A percentile compares a stretch with the other conserved stretches of the same genome.
Conservation (phyloP, 2,797 vertebrate species). For the Onychomys arenicola region DNA sequence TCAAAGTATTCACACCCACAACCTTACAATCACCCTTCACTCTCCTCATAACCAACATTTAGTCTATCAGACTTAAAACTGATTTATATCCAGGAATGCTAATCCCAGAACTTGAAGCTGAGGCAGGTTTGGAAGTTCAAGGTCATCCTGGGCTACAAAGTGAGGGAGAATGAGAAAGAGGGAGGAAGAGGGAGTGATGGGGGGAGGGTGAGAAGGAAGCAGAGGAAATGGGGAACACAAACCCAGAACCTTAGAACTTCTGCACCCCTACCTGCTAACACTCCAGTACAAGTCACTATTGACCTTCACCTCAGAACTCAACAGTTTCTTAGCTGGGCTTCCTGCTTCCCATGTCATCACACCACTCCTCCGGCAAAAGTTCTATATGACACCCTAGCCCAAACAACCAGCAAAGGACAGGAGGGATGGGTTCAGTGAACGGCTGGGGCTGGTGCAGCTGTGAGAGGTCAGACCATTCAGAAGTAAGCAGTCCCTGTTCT, state of each 20-base stretch:
- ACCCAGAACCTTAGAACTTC: neutral
- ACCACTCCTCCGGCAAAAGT: neutral
- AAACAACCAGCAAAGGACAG: neutral
- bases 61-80: neutral
- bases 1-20: neutral
- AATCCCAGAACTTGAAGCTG: neutral
- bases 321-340: neutral
- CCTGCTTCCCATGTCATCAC: neutral
- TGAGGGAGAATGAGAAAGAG: no score
- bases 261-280: neutral
- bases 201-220: neutral
- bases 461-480: neutral
- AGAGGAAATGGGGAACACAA: neutral
- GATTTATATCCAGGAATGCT: neutral
- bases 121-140: neutral
- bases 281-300: neutral
- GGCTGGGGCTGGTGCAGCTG: neutral
- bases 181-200: neutral
- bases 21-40: neutral
- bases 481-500: neutral
- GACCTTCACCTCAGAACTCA: neutral
- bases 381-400: neutral
- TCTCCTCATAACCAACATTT: neutral
- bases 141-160: neutral
- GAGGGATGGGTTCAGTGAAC: neutral